Evolutionary conservation across 2,888 invertebrate species (phyloP).

Genomic region (Catocala fraxini): DNA sequence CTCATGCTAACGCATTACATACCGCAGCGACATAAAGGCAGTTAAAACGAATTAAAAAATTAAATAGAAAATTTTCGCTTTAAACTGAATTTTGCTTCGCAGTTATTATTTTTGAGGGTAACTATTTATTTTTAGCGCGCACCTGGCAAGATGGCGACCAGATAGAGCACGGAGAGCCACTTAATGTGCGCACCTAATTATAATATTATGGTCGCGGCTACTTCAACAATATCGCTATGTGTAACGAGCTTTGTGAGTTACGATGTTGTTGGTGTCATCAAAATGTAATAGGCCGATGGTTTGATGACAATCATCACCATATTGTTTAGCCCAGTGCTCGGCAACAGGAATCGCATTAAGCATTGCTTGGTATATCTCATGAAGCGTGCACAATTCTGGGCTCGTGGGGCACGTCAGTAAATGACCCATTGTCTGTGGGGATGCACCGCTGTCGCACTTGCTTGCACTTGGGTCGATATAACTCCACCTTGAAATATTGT

Average conservation of each 20-base stretch:
- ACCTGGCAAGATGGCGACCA: constrained; percentile 21
- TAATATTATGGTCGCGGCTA: constrained; percentile 37
- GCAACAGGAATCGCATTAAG: too few relatives aligned
- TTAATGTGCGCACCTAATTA: constrained; percentile 40
- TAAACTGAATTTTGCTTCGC: constrained; percentile 4
- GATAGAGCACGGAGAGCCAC: constrained; percentile 43
- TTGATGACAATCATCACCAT: too few relatives aligned
- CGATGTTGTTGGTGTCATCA: background rate
- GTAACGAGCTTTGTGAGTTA: constrained; percentile 12
- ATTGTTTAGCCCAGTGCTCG: too few relatives aligned
- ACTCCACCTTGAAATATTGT: too few relatives aligned
- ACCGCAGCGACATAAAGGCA: too few relatives aligned
- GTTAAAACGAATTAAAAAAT: background rate
- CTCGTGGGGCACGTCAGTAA: too few relatives aligned
- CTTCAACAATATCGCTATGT: constrained; percentile 17
- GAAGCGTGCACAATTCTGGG: too few relatives aligned
- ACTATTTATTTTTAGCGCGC: constrained; percentile 36
- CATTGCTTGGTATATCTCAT: too few relatives aligned
- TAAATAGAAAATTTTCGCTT: background rate
- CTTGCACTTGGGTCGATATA: too few relatives aligned
- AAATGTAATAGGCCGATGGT: background rate
- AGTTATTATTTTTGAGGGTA: constrained; percentile 9
- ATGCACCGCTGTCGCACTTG: too few relatives aligned
- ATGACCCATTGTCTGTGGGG: too few relatives aligned
- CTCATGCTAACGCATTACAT: too few relatives aligned